Evolutionary conservation across 2,888 invertebrate genomes (phyloP), one percentile per base, ranked within the genome.

Genomic region (Labia minor): DNA sequence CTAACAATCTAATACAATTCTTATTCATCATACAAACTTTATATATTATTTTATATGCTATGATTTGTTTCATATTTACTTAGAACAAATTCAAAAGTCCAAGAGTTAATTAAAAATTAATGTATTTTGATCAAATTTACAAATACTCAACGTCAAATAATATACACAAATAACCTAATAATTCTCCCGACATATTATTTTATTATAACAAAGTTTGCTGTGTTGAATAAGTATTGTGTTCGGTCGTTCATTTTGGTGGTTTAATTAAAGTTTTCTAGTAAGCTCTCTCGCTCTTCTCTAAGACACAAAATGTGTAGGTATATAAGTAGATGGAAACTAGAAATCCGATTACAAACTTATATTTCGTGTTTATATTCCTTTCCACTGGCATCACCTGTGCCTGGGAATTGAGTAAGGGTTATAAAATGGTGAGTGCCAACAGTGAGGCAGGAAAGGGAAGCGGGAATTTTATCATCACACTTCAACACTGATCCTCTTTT

Each of bases 301-400:
- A 49, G 4, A 49, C n/a, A 26, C 8, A 26, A 26, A 6, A 26
- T 26, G 8, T 49, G n/a, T 11, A 49, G 2, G 49, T 11, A 16
- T 49, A 49, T 11, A 49, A 4, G 49, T 10, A 14, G 14, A 10
- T 2, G 49, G 2, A 49, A 49, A 49, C 49, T 49, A 49, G 49
- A 49, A 49, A 49, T 49, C 49, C 49, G 49, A 49, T 49, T 49
- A 49, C 49, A 49, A 49, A 49, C 49, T 49, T 49, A 49, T 49
- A 49, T 49, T 49, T 49, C n/a, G 49, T 8, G 49, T 49, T 49
- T 49, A 49, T 49, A 49, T 49, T 10, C 49, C 2, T 49, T 6
- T 26, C 26, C 49, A 49, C 49, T 49, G 3, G 16, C 49, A n/a
- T 49, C 49, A 49, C 49, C 49, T 49, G 14, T 49, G 49, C 49